Base-by-base conservation (phyloP, 1,140 invertebrate genomes). In the Brachionus koreanus region DNA sequence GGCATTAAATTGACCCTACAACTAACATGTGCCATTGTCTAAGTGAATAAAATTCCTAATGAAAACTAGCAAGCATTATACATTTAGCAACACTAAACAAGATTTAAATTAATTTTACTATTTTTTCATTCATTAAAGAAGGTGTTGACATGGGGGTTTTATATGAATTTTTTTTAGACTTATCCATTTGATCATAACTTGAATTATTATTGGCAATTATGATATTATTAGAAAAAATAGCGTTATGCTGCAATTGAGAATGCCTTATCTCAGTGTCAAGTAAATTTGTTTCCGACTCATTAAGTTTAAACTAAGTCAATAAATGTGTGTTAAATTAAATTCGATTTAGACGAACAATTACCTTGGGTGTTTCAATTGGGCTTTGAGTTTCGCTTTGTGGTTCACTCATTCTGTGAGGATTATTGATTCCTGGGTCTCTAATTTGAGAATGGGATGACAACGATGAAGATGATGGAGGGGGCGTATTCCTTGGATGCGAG, bases 81-180 rank as follows among this genome's bases (percentile, higher is more conserved):
- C 65, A 39, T 39, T 7, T 37, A 69, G 65, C 65, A 33, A 33
- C 25, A 65, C 63, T 39, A 69, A 69, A 69, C 33, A 69, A 16
- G 33, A 69, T 39, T 39, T n/a, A 69, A 69, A 16, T 39, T 39
- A 67, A 19, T 9, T 69, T 69, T 69, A 69, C 65, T 69, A 69
- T 37, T 69, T 74, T 46, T 43, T 74, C 42, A 46, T 43, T 43
- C 69, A 46, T 33, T 74, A 74, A 46, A 74, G 69, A 74, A 74
- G 69, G 69, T 74, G 69, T 74, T 10, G 69, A 74, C 69, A 74
- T 74, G 9, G 69, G 69, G 16, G 69, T 74, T 74, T 74, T 74
- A 74, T 74, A 74, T 16, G 16, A 43, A 46, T 19, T 25, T 25
- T 74, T 74, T 19, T 74, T 74, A 74, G 37, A 46, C 37, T 74